Evolutionary conservation across 1,140 invertebrate species (phyloP), one percentile per base, ranked within the genome.

Genomic region (Danaus melanippus): DNA sequence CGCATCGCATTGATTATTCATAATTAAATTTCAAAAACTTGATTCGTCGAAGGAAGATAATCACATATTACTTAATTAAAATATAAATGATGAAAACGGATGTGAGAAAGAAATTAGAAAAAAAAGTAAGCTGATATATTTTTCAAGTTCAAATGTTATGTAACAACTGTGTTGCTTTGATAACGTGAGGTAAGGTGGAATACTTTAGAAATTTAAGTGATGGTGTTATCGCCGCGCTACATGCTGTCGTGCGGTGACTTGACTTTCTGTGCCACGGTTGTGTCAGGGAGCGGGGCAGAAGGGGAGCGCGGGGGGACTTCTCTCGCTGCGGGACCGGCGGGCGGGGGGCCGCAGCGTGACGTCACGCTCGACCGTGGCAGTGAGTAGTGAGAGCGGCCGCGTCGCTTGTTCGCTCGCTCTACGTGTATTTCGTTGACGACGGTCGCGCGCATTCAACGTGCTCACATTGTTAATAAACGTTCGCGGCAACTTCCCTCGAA

Each of bases 281-380:
- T 60, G 60, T 64, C 68, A 43, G 65, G 55, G 45, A 56, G 62
- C 58, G 60, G 50, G 70, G 60, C 48, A 3, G 21, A 32, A 32
- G 21, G 2, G 21, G 2, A 32, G 63, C 45, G 65, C 54, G 64
- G 68, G 65, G 73, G 42, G 69, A 58, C 57, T 32, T 32, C 21
- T 32, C 21, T 62, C 58, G 61, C 53, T 62, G 62, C 53, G 67
- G 60, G 64, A 57, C 67, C 66, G 56, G 58, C 62, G 55, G 60
- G 62, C 64, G 47, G 66, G 66, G 62, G 71, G 58, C 68, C 54
- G 67, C 57, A 51, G 56, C 57, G 76, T 86, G 80, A 86, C 83
- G 83, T 86, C 83, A 84, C 83, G 64, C 63, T 68, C 83, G 83
- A 84, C 83, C 83, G 83, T 86, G 81, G 83, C 81, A 84, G 81